Conservation (phyloP, 2,888 invertebrate species). For the Lasioglossum lativentre region DNA sequence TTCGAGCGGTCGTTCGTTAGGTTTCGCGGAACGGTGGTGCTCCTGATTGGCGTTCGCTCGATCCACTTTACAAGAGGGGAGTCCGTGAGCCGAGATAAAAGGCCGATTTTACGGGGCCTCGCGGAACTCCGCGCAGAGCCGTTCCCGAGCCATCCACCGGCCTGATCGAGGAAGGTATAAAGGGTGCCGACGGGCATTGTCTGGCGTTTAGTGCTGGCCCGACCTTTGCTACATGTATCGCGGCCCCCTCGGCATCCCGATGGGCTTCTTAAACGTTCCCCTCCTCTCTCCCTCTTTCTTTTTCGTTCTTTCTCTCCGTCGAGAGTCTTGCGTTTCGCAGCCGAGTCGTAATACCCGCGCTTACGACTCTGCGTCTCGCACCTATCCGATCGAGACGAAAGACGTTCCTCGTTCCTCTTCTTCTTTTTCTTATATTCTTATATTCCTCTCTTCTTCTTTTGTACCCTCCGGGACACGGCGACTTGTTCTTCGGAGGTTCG, state of each 20-base stretch:
- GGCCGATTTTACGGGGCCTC: slow-evolving; percentile 70
- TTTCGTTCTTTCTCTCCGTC: not conserved
- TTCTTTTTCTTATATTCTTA: too few species aligned
- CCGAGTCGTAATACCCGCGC: slow-evolving; percentile 68
- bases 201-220: slow-evolving; percentile 77
- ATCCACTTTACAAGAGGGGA: slow-evolving; percentile 64
- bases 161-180: slow-evolving; percentile 73
- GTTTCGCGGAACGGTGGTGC: slow-evolving; percentile 30
- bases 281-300: not conserved
- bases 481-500: slow-evolving; percentile 16
- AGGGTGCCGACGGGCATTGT: slow-evolving; percentile 77
- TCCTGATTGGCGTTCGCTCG: slow-evolving; percentile 62
- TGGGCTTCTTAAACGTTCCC: slow-evolving; percentile 68
- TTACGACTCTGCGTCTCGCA: slow-evolving; percentile 64
- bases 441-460: too few species aligned
- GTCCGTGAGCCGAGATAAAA: slow-evolving; percentile 63
- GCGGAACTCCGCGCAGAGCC: slow-evolving; percentile 57
- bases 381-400: slow-evolving; percentile 44
- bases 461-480: slow-evolving; percentile 22
- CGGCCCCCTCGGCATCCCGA: slow-evolving; percentile 70
- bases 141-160: slow-evolving; percentile 59
- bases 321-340: slow-evolving; percentile 57
- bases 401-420: not conserved
- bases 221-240: slow-evolving; percentile 76
- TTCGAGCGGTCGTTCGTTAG: slow-evolving; percentile 45